A percentile compares a stretch with the other conserved stretches of the same genome.
Evolutionary conservation across 2,113 vertebrate genomes (phyloP).

Genomic region (Pontoporia blainvillei): DNA sequence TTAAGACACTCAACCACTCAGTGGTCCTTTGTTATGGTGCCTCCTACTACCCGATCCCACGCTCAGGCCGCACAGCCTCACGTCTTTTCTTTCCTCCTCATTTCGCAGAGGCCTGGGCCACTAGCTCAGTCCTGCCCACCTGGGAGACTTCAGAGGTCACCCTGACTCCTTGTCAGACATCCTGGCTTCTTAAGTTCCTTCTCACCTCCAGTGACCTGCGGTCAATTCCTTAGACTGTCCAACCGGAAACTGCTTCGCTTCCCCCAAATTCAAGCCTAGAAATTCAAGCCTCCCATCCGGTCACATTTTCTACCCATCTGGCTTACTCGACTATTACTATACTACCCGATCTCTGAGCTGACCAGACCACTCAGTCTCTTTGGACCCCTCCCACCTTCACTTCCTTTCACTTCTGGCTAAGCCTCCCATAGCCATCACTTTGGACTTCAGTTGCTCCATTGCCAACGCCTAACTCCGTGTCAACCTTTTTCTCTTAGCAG

Average conservation of each 20-base stretch:
- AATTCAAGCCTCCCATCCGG: background rate
- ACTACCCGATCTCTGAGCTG: background rate
- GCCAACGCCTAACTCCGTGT: background rate
- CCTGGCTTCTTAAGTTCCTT: background rate
- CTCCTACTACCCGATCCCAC: rapidly evolving
- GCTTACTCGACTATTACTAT: background rate
- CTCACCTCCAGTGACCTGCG: background rate
- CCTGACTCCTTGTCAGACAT: background rate
- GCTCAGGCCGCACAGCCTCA: background rate
- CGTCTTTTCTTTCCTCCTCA: background rate
- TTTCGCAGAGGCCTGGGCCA: background rate
- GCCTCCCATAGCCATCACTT: background rate
- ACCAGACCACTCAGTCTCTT: background rate
- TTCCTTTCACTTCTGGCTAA: background rate
- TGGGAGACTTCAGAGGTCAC: background rate
- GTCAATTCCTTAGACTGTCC: background rate
- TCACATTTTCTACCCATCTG: background rate
- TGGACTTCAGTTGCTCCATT: background rate
- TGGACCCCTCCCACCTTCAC: background rate
- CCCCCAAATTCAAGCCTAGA: background rate
- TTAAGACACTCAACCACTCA: background rate
- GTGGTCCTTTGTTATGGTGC: background rate
- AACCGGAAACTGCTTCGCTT: background rate
- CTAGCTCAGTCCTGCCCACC: background rate
- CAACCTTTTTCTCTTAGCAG: background rate